Base-by-base conservation (phyloP, 2,888 invertebrate genomes). In the Apoda limacodes region DNA sequence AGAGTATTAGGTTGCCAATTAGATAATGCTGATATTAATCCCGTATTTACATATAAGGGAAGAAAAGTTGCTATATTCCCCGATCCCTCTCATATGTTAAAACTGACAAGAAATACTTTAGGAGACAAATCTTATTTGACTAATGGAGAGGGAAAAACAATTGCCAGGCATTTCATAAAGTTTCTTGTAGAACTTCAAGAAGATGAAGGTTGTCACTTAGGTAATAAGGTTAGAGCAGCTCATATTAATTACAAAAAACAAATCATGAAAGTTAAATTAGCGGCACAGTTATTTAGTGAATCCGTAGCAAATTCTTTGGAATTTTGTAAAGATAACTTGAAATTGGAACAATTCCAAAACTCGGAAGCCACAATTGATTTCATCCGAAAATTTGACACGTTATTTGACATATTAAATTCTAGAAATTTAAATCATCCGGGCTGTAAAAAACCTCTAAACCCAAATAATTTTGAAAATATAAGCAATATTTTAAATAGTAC, bases 221-320 rank as follows among this genome's bases (percentile, higher is more conserved):
- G 9, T 9, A 32, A 32, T 15, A 32, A 26, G 10, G 22, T 32
- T 14, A 32, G 26, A 9, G n/a, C 11, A 13, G 26, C 21, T 26
- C 26, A 32, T 22, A 25, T 26, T 26, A 32, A 26, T 26, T 32
- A 26, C 20, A 22, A 11, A n/a, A n/a, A n/a, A n/a, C n/a, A n/a
- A n/a, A n/a, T n/a, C n/a, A n/a, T n/a, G n/a, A n/a, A n/a, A n/a
- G 31, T 17, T 9, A 9, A 25, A n/a, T 13, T 20, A 20, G 20
- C 24, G 19, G 23, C 25, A 26, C n/a, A n/a, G 17, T 10, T 26
- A 10, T 26, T 26, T 15, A 15, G 15, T 14, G 17, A 26, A 15
- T 26, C 15, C 26, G 15, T 26, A 4, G 22, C 22, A 22, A 22
- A 5, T 13, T 14, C 9, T 25, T 14, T 25, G 10, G 15, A 25